These are phyloP conservation scores for Palloptera scutellata DNA, from an alignment of 2,888 invertebrate genomes.

Conservation along the genomic window DNA sequence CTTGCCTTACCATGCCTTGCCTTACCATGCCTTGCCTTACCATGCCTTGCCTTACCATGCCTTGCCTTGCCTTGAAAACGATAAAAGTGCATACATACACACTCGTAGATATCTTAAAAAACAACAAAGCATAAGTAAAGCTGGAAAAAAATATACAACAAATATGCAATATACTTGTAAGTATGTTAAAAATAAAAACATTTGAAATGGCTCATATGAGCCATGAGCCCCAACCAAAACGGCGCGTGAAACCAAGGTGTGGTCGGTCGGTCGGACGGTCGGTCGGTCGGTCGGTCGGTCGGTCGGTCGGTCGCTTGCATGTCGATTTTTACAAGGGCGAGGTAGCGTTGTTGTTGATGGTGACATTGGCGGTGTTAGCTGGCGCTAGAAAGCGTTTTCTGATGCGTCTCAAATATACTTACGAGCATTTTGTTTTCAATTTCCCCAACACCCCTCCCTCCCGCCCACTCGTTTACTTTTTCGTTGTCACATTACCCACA, in stretches of 20 bases:
- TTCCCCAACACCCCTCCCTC: background rate
- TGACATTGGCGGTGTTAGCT: too few relatives aligned
- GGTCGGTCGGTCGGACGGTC: background rate
- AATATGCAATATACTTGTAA: background rate
- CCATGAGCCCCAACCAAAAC: too few relatives aligned
- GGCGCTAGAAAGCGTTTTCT: slow-evolving; percentile 13
- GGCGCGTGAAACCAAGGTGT: too few relatives aligned
- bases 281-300: background rate
- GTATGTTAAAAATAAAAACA: background rate
- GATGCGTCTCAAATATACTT: slow-evolving; percentile 19
- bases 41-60: too few relatives aligned
- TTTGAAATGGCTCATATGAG: background rate
- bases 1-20: too few relatives aligned
- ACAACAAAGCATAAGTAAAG: too few relatives aligned
- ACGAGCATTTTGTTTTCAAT: slow-evolving; percentile 6
- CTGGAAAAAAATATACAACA: too few relatives aligned
- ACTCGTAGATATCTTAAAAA: too few relatives aligned
- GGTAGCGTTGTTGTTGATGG: too few relatives aligned
- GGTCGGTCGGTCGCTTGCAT: background rate
- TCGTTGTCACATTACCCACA: background rate
- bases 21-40: too few relatives aligned
- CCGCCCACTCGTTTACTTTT: background rate
- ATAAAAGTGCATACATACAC: too few relatives aligned
- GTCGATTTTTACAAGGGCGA: too few relatives aligned
- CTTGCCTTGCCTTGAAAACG: background rate